phyloP scores from a whole-genome alignment of 35 echinoderm and acorn worm species.

The Apostichopus californicus region DNA sequence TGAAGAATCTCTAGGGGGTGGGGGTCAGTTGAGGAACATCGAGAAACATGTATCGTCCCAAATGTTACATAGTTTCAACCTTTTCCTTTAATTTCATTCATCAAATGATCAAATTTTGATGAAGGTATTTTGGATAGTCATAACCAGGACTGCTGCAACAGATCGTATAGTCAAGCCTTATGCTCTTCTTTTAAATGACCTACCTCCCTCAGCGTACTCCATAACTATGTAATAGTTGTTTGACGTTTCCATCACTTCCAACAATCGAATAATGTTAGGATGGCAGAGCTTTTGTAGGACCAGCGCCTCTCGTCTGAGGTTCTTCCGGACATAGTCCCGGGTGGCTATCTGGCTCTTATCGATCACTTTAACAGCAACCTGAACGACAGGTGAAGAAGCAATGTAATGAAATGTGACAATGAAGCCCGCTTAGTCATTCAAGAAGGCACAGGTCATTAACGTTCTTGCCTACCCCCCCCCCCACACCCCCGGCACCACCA shows the following conservation, averaged over 20 bases:
- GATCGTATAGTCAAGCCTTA: too few relatives aligned
- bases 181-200: neutral
- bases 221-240: conserved; percentile 95
- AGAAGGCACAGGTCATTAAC: too few relatives aligned
- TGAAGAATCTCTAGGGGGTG: too few relatives aligned
- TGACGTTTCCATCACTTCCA: conserved; percentile 87
- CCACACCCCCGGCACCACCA: neutral
- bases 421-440: too few relatives aligned
- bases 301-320: conserved; percentile 84
- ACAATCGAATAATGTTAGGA: conserved; percentile 76
- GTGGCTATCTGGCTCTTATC: conserved; percentile 85
- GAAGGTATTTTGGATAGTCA: too few relatives aligned
- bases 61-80: too few relatives aligned
- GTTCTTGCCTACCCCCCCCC: too few relatives aligned
- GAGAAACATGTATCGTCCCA: too few relatives aligned
- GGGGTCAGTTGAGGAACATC: too few relatives aligned
- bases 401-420: neutral
- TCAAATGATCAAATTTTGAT: too few relatives aligned
- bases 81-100: too few relatives aligned
- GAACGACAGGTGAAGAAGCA: neutral
- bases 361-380: conserved; percentile 95
- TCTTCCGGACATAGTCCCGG: conserved; percentile 85
- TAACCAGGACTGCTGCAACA: too few relatives aligned
- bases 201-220: conserved; percentile 90
- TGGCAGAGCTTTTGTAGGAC: conserved; percentile 83